Percentiles rank a stretch among this genome's conserved stretches.
These are phyloP conservation scores for Leptinotarsa defecta DNA, from an alignment of 1,140 invertebrate species.

Conservation along the genomic window DNA sequence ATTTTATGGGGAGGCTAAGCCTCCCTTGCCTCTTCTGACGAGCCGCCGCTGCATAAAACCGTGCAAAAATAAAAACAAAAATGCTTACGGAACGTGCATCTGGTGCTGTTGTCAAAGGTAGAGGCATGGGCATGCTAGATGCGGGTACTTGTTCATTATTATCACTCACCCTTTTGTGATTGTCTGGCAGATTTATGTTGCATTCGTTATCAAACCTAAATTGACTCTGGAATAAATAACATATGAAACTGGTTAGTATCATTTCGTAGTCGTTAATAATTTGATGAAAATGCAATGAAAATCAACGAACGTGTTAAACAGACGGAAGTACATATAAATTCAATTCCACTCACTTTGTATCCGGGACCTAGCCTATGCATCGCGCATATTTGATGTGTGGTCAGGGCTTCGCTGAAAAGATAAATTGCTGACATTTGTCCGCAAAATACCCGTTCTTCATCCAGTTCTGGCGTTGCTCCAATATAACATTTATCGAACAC, in stretches of 20 bases:
- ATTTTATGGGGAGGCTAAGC: too few relatives aligned
- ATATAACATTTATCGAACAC: slow-evolving; percentile 99
- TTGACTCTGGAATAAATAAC: slow-evolving; percentile 77
- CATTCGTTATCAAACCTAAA: slow-evolving; percentile 99
- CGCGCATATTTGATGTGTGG: slow-evolving; percentile 94
- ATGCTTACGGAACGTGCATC: slow-evolving; percentile 64
- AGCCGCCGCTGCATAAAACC: neutral
- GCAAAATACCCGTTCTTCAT: slow-evolving; percentile 96
- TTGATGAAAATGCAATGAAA: too few relatives aligned
- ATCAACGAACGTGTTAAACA: too few relatives aligned
- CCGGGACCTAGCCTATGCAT: slow-evolving; percentile 94
- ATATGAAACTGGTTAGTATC: too few relatives aligned
- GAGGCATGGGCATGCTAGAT: slow-evolving; percentile 51
- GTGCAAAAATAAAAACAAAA: slow-evolving; percentile 55
- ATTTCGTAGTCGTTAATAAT: too few relatives aligned
- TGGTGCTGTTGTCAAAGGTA: slow-evolving; percentile 48
- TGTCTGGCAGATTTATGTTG: slow-evolving; percentile 91
- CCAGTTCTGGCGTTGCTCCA: slow-evolving; percentile 91
- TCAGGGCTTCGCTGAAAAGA: slow-evolving; percentile 94
- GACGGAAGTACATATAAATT: neutral
- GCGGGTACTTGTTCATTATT: slow-evolving; percentile 53
- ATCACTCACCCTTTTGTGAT: slow-evolving; percentile 92
- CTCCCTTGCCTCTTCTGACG: too few relatives aligned
- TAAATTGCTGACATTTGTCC: slow-evolving; percentile 99
- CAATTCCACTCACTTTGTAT: slow-evolving; percentile 79